Base-by-base conservation (phyloP, 2,888 invertebrate species). In the Macrosiphum euphorbiae region DNA sequence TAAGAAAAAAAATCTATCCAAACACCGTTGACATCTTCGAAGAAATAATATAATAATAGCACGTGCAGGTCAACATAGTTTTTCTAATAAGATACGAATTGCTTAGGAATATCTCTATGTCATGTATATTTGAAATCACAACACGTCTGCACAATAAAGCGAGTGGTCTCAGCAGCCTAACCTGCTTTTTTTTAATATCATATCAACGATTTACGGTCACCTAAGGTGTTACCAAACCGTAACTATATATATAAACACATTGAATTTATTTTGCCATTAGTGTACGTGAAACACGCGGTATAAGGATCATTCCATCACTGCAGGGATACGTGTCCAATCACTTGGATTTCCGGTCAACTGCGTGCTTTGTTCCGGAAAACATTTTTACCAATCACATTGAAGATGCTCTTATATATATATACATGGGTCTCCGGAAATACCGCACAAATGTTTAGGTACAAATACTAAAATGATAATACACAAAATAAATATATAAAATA, bases 271-370 rank as follows among this genome's bases (percentile, higher is more conserved):
- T 78, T 35, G 20, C 78, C 78, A 78, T 78, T 78, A 35, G 35
- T 78, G 35, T 78, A 78, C 35, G 2, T 20, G 8, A 78, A 35
- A 78, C 20, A 35, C 78, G 8, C 2, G 20, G 78, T 78, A 35
- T 35, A 78, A 35, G 35, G 35, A 78, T 78, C 78, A 78, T 78
- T 78, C 20, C 78, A 78, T 78, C 78, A 44, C 85, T 85, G 61
- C 61, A 11, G 44, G 41, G 26, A 61, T 89, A 44, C 58, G 58
- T 89, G 89, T 89, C 41, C 58, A 89, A 89, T 89, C 58, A 61
- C 44, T 44, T 10, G 89, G 44, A 61, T 89, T 89, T 89, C 89
- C 89, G 89, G 89, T 89, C 58, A 89, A 89, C 41, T 88, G 88
- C 35, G 35, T 58, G 55, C 88, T 88, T 88, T 88, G 88, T 88